Base-by-base conservation (phyloP, 2,888 invertebrate species). In the Meganola albula region DNA sequence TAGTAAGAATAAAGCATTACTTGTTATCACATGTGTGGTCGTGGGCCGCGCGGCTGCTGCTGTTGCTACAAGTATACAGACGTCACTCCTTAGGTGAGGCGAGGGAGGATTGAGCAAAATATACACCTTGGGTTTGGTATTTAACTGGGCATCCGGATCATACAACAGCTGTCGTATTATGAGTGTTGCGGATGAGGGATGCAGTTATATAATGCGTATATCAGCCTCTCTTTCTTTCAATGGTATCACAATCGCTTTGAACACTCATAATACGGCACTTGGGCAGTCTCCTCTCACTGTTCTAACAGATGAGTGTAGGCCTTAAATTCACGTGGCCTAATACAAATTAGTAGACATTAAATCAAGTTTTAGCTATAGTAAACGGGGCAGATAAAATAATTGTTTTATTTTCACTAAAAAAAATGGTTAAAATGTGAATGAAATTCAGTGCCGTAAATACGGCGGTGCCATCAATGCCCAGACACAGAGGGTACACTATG, bases 21-120 rank as follows among this genome's bases (percentile, higher is more conserved):
- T 70, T 65, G 53, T 48, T 9, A 37, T 71, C 72, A 75, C 73
- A 73, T 71, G 65, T 72, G 75, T 27, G 75, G 72, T 12, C 74
- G 66, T 2, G 62, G 53, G 37, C 69, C 74, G 45, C 76, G 67
- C 40, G 69, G 63, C 58, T 63, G 63, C 54, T 69, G 70, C 47
- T 74, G 74, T 61, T 77, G 74, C 74, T 74, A 73, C 40, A 73
- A 67, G 55, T 44, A 57, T 34, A 43, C 22, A 26, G 23, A 20
- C 21, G 21, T 30, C 27, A 28, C 30, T 18, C 18, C 8, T 10
- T 26, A 16, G 24, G 25, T 9, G 13, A 25, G 24, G 24, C 27
- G 31, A 38, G 34, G 23, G 16, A 4, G 6, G 6, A 4, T 16
- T 16, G 16, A 16, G 16, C 16, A 16, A 16, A 4, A 16, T 6